Evolutionary conservation across 1,140 invertebrate species (phyloP), one percentile per base, ranked within the genome.

Genomic region (Dolichoris vasculosae): DNA sequence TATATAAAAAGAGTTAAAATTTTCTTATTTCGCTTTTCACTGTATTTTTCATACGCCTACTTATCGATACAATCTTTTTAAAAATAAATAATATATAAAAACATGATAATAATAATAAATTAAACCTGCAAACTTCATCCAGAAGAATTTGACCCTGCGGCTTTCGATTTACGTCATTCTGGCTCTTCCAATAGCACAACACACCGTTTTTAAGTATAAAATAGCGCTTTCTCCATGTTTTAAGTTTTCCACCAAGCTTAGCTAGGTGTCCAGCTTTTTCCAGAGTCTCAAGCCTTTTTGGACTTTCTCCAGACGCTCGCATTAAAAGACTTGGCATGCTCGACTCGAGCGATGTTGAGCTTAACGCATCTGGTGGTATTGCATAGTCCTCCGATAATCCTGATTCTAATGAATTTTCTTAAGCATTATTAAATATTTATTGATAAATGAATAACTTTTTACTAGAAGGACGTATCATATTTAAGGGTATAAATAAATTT

Each of bases 331-430:
- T 96, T 3, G 95, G 95, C 91, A 96, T 95, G 77, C 95, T 95
- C 11, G 95, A 96, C 88, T 96, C 96, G 86, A 97, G 93, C 85
- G 95, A 96, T 3, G 96, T 96, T 46, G 95, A 95, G 40, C 97
- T 97, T 17, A 97, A 93, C 3, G 98, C 98, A 93, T 99, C 98
- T 26, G 98, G 98, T 32, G 98, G 98, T 89, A 99, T 96, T 38
- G 98, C 98, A 93, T 99, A 99, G 94, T 99, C 98, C 92, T 99
- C 97, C 32, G 98, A 98, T 92, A 98, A 95, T 83, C 97, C 98
- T 67, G 97, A 98, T 93, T 98, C 97, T 92, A 98, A 96, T 48
- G 32, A 20, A 63, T 79, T 32, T 48, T 35, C 20, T 15, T 11
- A 48, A 32, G 35, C 8, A 35, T n/a, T n/a, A 71, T 35, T 35